phyloP scores from a whole-genome alignment of 92 coral and sea anemone species.

The Diadumene lineata region DNA sequence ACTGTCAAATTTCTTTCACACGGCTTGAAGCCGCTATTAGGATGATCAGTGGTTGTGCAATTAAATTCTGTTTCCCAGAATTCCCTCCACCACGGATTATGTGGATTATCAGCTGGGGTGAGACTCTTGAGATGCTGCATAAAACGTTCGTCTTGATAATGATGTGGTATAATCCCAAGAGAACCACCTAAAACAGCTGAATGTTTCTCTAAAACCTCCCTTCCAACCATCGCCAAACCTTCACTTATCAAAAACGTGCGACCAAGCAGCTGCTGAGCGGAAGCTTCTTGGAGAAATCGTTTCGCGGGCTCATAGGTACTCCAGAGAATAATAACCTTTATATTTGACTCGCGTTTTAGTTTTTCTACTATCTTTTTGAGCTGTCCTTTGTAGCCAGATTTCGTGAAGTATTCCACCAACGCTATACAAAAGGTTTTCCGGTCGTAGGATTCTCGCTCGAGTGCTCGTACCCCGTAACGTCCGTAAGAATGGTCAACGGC shows the following conservation, averaged over 20 bases:
- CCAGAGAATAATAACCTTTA: slow-evolving; percentile 67
- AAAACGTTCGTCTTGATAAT: slow-evolving; percentile 23
- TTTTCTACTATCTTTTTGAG: slow-evolving; percentile 48
- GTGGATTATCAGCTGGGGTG: slow-evolving; percentile 16
- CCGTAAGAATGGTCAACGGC: slow-evolving; percentile 78
- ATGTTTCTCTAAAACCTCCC: slow-evolving; percentile 48
- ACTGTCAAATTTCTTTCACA: slow-evolving; percentile 28
- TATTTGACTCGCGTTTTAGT: slow-evolving; percentile 50
- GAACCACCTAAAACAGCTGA: slow-evolving; percentile 56
- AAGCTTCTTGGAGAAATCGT: slow-evolving; percentile 59
- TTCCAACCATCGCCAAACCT: slow-evolving; percentile 61
- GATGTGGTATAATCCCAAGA: slow-evolving; percentile 61
- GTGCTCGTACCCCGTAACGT: slow-evolving; percentile 66
- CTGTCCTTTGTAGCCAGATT: slow-evolving; percentile 56
- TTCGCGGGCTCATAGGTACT: slow-evolving; percentile 55
- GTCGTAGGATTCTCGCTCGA: slow-evolving; percentile 63
- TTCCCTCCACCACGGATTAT: slow-evolving; percentile 68
- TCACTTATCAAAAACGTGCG: slow-evolving; percentile 75
- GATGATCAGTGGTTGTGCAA: slow-evolving; percentile 11
- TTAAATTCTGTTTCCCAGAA: slow-evolving; percentile 44
- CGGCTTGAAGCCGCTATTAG: neutral
- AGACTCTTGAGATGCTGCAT: slow-evolving; percentile 37
- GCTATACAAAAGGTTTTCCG: slow-evolving; percentile 69
- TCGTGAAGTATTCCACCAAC: slow-evolving; percentile 62
- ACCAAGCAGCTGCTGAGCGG: slow-evolving; percentile 49